Percentiles rank a stretch among this genome's conserved stretches.
phyloP scores from a whole-genome alignment of 2,888 invertebrate species.

The Parapristionchus giblindavisi region DNA sequence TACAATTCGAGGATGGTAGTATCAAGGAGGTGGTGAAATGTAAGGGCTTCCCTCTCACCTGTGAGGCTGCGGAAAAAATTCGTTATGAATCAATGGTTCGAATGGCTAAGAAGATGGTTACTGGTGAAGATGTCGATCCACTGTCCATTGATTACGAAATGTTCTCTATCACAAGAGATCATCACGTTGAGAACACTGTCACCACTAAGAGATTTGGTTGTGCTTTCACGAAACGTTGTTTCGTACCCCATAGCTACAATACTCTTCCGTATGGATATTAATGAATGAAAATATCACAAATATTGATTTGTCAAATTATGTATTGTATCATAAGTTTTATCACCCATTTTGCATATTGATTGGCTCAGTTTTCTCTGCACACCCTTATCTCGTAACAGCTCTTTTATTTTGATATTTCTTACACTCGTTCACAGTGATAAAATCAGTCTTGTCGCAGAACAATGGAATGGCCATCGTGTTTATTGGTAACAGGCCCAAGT shows the following conservation, averaged over 20 bases:
- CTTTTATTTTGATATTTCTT: too few relatives aligned
- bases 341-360: too few relatives aligned
- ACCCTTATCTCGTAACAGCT: too few relatives aligned
- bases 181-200: neutral
- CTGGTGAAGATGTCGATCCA: neutral
- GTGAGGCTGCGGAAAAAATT: neutral
- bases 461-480: neutral
- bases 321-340: too few relatives aligned
- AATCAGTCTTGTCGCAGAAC: neutral
- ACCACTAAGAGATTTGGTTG: neutral
- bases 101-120: neutral
- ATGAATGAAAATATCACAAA: neutral
- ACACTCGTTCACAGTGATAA: too few relatives aligned
- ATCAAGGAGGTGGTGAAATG: constrained; percentile 19
- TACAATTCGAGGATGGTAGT: neutral
- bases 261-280: constrained; percentile 8
- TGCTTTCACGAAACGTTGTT: neutral
- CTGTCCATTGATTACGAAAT: neutral
- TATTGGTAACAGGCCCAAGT: neutral
- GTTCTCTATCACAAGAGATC: neutral
- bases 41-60: constrained; percentile 4
- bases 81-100: neutral
- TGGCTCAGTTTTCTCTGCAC: too few relatives aligned
- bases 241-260: neutral
- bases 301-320: neutral